phyloP scores from a whole-genome alignment of 2,113 vertebrate species.

The Capra hircus region DNA sequence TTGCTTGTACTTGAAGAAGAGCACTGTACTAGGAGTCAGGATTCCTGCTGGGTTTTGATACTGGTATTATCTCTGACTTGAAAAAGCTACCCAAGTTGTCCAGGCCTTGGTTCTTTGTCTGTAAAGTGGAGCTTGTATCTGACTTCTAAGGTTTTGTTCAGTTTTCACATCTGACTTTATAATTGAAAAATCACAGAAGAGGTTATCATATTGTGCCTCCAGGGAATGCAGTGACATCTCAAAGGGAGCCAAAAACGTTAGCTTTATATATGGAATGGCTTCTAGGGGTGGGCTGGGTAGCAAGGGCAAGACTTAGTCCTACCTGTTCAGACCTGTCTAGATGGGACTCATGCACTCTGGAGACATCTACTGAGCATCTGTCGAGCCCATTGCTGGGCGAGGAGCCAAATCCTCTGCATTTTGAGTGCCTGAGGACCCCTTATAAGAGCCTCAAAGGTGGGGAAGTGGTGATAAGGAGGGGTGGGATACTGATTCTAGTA shows the following conservation, averaged over 20 bases:
- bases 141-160: background rate
- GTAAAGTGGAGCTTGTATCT: background rate
- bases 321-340: background rate
- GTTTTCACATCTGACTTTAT: background rate
- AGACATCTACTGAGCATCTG: background rate
- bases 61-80: background rate
- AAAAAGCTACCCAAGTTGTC: background rate
- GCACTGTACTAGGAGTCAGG: background rate
- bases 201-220: background rate
- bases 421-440: background rate
- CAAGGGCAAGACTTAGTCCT: background rate
- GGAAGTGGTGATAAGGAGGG: background rate
- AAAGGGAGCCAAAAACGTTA: background rate
- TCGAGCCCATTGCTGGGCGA: background rate
- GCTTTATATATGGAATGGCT: background rate
- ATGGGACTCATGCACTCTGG: background rate
- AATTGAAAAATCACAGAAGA: background rate
- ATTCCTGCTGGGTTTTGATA: background rate
- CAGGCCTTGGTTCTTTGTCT: background rate
- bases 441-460: background rate
- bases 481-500: background rate
- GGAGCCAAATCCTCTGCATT: background rate
- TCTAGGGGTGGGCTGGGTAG: background rate
- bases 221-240: background rate
- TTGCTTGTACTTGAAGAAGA: background rate